Conservation (phyloP, 2,888 invertebrate species). For the Protonemura montana region DNA sequence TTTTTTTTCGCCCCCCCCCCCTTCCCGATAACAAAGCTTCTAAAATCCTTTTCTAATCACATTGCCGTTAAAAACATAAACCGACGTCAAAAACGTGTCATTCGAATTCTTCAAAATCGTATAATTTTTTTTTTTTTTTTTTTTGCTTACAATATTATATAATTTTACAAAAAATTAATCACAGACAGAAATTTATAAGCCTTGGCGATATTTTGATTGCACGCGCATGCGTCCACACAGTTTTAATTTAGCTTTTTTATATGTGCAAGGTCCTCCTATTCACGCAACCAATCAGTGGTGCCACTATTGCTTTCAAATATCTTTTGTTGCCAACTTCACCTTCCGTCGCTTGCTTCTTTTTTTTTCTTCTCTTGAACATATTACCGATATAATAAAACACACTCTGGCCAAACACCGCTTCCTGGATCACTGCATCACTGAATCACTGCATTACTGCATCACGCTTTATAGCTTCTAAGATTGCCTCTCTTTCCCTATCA, state of each 20-base stretch:
- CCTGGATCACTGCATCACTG: background rate
- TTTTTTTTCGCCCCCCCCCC: too few relatives aligned
- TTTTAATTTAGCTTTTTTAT: conserved; percentile 37
- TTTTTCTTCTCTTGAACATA: too few relatives aligned
- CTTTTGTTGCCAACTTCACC: background rate
- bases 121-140: conserved; percentile 22
- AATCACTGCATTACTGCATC: background rate
- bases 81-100: background rate
- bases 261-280: too few relatives aligned
- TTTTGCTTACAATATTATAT: conserved; percentile 43
- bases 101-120: background rate
- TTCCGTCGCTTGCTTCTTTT: background rate
- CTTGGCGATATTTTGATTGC: conserved; percentile 37
- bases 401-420: too few relatives aligned
- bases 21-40: conserved; percentile 12
- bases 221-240: conserved; percentile 37
- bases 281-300: too few relatives aligned
- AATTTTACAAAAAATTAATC: conserved; percentile 44
- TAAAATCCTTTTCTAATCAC: background rate
- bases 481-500: too few relatives aligned
- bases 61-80: background rate
- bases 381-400: too few relatives aligned
- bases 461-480: too few relatives aligned
- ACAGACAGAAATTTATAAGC: conserved; percentile 48
- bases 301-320: conserved; percentile 17